A percentile compares a stretch with the other conserved stretches of the same genome.
Conservation (phyloP, 2,888 invertebrate species). For the Danaus chrysippus region DNA sequence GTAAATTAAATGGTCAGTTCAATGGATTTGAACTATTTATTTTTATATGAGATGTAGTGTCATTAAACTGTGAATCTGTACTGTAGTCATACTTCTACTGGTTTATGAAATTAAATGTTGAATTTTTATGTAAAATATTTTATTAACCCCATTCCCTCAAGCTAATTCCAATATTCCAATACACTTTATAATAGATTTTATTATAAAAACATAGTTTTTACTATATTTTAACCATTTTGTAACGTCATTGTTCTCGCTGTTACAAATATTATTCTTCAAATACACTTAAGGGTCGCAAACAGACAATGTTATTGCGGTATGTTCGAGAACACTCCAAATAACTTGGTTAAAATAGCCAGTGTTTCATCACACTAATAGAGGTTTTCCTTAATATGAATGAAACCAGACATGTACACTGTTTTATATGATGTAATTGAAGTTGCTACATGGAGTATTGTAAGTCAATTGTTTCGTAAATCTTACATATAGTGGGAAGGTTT, state of each 20-base stretch:
- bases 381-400: neutral
- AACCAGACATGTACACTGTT: neutral
- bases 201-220: neutral
- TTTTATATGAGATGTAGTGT: constrained; percentile 62
- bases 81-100: constrained; percentile 68
- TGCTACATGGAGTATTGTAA: neutral
- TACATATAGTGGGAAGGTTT: neutral
- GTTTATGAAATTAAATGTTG: constrained; percentile 77
- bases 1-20: neutral
- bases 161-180: too few species aligned
- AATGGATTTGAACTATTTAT: constrained; percentile 55
- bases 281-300: neutral
- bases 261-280: neutral
- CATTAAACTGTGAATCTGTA: constrained; percentile 59
- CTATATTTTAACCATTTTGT: neutral
- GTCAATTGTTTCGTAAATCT: neutral
- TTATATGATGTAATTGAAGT: neutral
- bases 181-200: neutral
- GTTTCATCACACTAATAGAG: constrained; percentile 1
- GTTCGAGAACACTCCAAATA: neutral
- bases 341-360: neutral
- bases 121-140: constrained; percentile 53
- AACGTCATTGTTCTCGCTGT: neutral
- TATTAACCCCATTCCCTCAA: constrained; percentile 22
- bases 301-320: neutral